Base-by-base conservation (phyloP, 2,888 invertebrate genomes). In the Limenitis camilla region DNA sequence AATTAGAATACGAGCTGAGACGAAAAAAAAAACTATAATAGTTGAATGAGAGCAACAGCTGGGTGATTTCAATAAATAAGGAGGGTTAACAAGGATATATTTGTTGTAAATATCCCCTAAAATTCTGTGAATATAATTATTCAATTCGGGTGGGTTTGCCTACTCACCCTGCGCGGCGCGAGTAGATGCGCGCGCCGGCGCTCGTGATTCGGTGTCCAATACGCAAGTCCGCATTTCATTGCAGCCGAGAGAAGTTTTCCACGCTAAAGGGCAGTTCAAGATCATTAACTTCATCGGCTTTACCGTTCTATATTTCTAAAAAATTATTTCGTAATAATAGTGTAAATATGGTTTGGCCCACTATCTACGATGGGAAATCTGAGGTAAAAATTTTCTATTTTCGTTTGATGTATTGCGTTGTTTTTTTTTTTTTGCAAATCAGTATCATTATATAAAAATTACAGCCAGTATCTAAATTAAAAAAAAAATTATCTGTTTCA, bases 261-360 rank as follows among this genome's bases (percentile, higher is more conserved):
- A 74, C 73, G 69, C 70, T 76, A 77, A 88, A 88, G 88, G 88
- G 83, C 88, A 85, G 81, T 82, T 88, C 87, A 88, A 88, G 88
- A 84, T 83, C 88, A 86, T 78, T 72, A 74, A 74, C 74, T 76
- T 74, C 74, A 74, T 71, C 68, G 66, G 71, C 67, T 62, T 74
- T 74, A 75, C 72, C 72, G 67, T 68, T 65, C 71, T 66, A 67
- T n/a, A 45, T 36, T 11, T 36, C 11, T 38, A 45, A 45, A 45
- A 45, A 45, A 38, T 19, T 36, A 36, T 45, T 45, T 36, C 19
- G 38, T 36, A 11, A 30, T 38, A 29, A 35, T 38, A 30, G 45
- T 45, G 30, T 38, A 45, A 38, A 45, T 40, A 51, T 51, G 51
- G 51, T 65, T 53, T 65, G 64, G 64, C 49, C 62, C 32, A 67